A percentile compares a stretch with the other conserved stretches of the same genome.
Evolutionary conservation across 1,140 invertebrate species (phyloP).

Genomic region (Bicyclus anynana): DNA sequence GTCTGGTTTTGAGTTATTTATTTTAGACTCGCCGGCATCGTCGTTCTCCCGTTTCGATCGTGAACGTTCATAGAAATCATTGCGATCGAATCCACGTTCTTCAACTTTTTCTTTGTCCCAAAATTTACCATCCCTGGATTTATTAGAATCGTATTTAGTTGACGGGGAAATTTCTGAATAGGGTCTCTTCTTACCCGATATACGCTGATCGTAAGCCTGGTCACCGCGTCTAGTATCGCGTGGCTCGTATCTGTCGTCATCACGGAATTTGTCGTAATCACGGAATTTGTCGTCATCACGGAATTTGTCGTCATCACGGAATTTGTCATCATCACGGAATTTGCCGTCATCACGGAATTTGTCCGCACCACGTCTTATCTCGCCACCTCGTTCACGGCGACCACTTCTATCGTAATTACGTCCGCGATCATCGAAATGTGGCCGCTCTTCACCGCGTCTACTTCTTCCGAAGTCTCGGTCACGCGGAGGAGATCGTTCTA

Average conservation of each 20-base stretch:
- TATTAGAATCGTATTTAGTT: too few species aligned
- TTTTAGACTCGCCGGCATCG: too few species aligned
- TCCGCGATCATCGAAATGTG: background rate
- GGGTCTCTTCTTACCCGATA: background rate
- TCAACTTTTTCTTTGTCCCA: too few species aligned
- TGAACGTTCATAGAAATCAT: too few species aligned
- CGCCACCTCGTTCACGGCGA: background rate
- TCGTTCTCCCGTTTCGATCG: too few species aligned
- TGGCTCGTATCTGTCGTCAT: background rate
- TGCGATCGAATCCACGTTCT: too few species aligned
- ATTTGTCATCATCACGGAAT: too few species aligned
- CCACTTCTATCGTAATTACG: background rate
- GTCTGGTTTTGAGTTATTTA: too few species aligned
- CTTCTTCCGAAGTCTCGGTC: slow-evolving; percentile 1
- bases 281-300: background rate
- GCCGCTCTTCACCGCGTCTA: background rate
- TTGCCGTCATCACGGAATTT: too few species aligned
- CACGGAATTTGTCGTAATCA: background rate
- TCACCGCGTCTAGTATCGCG: background rate
- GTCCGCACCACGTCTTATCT: background rate
- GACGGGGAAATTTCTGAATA: background rate
- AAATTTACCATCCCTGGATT: too few species aligned
- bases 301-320: background rate
- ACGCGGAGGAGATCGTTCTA: slow-evolving; percentile 4
- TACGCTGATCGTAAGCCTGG: background rate